Conservation (phyloP, 1,140 invertebrate genomes). For the Heliconius hewitsoni region DNA sequence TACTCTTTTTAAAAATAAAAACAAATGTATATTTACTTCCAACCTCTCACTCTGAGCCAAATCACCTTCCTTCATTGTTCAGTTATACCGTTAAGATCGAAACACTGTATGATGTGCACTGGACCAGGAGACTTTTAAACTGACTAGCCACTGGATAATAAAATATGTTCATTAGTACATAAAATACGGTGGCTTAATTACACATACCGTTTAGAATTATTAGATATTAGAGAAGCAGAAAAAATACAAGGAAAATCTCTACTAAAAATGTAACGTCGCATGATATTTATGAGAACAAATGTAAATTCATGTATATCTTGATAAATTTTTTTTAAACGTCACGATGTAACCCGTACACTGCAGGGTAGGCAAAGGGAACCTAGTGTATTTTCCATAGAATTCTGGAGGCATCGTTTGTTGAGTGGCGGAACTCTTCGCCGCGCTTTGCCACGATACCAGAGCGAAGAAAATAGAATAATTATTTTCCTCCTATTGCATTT, state of each 20-base stretch:
- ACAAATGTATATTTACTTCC: no score
- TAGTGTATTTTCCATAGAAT: no score
- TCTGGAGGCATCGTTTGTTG: no score
- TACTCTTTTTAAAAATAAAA: no score
- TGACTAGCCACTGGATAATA: neutral
- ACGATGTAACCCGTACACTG: no score
- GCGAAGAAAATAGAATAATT: no score
- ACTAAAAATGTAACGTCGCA: neutral
- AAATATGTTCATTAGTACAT: neutral
- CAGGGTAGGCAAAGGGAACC: no score
- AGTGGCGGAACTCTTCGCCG: no score
- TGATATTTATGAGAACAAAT: neutral
- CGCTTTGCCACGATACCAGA: no score
- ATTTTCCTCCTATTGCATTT: no score
- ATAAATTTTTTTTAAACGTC: no score
- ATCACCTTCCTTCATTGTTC: neutral
- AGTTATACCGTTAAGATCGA: neutral
- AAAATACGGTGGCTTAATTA: neutral
- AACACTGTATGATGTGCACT: constrained; percentile 5
- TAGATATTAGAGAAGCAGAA: neutral
- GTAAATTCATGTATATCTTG: neutral
- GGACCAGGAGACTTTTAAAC: neutral
- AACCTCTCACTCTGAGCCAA: no score
- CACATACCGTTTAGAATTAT: neutral
- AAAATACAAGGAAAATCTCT: neutral